These are phyloP conservation scores for Oryzias melastigma DNA, from an alignment of 2,113 vertebrate species.

Conservation along the genomic window DNA sequence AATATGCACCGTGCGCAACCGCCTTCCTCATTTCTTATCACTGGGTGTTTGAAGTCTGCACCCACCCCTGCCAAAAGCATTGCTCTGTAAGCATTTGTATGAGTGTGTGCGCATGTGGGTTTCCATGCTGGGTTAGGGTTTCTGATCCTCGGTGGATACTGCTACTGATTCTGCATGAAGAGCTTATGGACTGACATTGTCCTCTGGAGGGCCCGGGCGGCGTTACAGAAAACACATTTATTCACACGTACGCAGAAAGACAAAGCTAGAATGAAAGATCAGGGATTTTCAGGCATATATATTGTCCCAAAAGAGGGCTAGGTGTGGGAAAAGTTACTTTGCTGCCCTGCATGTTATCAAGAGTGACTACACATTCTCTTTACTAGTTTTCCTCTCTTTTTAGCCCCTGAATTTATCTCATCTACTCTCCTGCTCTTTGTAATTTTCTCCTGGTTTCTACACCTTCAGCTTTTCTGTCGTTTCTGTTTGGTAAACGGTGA, in stretches of 20 bases:
- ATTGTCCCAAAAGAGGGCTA: conserved; percentile 40
- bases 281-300: conserved; percentile 39
- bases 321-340: conserved; percentile 26
- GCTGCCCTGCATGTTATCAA: not conserved
- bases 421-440: conserved; percentile 6
- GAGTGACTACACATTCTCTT: not conserved
- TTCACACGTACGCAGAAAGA: conserved; percentile 2
- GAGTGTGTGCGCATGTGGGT: conserved; percentile 3
- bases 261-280: conserved; percentile 13
- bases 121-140: conserved; percentile 17
- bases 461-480: conserved; percentile 28
- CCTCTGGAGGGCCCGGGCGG: conserved; percentile 25
- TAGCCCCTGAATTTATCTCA: conserved; percentile 32
- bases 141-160: conserved; percentile 27
- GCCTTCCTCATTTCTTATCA: conserved; percentile 50
- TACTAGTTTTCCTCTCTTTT: conserved; percentile 1
- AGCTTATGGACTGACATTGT: conserved; percentile 36
- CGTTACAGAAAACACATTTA: conserved; percentile 27
- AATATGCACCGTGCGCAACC: conserved; percentile 32
- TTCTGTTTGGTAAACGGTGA: conserved; percentile 21
- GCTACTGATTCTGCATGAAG: conserved; percentile 50
- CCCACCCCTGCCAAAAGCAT: conserved; percentile 41
- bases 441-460: conserved; percentile 24
- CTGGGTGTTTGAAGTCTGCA: conserved; percentile 43
- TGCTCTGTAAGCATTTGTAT: conserved; percentile 13